Evolutionary conservation across 2,113 vertebrate genomes (phyloP).

Genomic region (Pristiophorus japonicus): DNA sequence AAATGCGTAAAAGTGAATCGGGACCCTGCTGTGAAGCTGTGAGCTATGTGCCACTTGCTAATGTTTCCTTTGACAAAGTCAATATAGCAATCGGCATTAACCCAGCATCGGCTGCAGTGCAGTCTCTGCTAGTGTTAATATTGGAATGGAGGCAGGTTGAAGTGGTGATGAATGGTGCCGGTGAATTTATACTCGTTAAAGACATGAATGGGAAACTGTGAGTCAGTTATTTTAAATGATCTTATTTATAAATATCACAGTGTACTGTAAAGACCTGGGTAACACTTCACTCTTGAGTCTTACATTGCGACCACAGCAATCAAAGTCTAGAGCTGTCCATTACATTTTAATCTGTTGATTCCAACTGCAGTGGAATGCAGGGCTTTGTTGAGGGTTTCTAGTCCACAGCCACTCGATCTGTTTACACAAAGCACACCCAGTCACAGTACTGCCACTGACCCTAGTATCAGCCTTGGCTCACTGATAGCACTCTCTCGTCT

Average conservation of each 20-base stretch:
- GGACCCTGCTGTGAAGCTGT: neutral
- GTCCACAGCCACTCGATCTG: neutral
- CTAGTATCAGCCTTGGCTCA: neutral
- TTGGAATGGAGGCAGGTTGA: neutral
- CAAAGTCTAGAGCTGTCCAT: neutral
- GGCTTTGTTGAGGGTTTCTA: constrained; percentile 14
- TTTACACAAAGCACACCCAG: neutral
- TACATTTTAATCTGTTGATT: constrained; percentile 4
- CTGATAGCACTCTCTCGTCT: neutral
- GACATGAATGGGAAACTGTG: neutral
- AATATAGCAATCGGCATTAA: neutral
- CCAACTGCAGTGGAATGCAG: neutral
- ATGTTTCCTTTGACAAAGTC: neutral
- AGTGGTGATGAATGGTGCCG: neutral
- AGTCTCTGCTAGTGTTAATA: neutral
- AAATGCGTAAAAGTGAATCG: neutral
- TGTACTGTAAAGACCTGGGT: neutral
- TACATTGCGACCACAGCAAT: neutral
- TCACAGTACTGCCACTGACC: neutral
- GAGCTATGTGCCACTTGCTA: neutral
- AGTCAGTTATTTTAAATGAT: neutral
- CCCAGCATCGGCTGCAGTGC: neutral
- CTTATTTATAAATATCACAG: neutral
- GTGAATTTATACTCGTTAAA: neutral
- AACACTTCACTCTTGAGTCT: neutral